phyloP scores from a whole-genome alignment of 2,888 invertebrate species.

The Rhaphigaster nebulosa region DNA sequence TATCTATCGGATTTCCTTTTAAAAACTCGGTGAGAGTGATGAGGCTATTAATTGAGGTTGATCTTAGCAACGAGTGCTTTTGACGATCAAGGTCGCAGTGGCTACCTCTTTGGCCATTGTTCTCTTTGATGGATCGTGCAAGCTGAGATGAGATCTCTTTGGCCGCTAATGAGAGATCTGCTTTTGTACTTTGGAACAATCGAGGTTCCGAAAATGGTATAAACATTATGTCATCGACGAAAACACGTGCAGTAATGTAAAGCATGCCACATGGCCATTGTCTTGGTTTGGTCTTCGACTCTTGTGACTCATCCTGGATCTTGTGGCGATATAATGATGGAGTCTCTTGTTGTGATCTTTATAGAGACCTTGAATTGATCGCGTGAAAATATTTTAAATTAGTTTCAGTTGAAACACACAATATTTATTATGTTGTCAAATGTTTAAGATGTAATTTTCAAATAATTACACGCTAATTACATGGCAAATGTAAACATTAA shows the following conservation, averaged over 20 bases:
- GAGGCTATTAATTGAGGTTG: neutral
- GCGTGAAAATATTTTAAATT: neutral
- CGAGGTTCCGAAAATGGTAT: neutral
- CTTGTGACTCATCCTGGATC: neutral
- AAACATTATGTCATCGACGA: conserved; percentile 26
- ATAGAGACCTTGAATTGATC: neutral
- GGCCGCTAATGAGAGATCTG: neutral
- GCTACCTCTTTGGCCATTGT: neutral
- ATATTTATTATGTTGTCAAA: no score
- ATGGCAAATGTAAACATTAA: no score
- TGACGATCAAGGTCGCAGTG: neutral
- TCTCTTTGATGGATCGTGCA: neutral
- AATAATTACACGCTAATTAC: no score
- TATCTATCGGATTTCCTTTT: neutral
- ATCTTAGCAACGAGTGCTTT: neutral
- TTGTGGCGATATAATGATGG: no score
- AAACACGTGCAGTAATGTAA: neutral
- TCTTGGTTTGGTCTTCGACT: neutral
- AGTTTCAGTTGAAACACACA: no score
- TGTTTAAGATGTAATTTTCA: no score
- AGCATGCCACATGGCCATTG: neutral
- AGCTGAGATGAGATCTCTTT: neutral
- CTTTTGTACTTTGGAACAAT: neutral
- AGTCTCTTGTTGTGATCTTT: neutral
- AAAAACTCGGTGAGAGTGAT: neutral